Evolutionary conservation across 2,113 vertebrate species (phyloP), one percentile per base, ranked within the genome.

Genomic region (Archilochus colubris): DNA sequence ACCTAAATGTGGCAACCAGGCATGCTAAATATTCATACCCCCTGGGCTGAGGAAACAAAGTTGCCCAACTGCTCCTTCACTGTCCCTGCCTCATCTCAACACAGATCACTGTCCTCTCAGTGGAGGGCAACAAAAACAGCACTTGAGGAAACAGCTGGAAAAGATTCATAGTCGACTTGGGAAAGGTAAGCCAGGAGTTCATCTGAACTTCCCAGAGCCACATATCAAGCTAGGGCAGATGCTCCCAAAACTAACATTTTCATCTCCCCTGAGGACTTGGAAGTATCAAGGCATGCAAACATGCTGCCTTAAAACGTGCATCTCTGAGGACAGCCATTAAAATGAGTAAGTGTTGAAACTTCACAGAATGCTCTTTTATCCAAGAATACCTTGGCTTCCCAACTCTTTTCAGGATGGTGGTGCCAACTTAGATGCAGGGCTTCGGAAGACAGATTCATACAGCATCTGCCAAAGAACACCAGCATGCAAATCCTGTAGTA

Each of bases 231-330:
- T n/a, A 73, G 53, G 5, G 40, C 3, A 40, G 27, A 24, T 14
- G 7, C 5, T 59, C 43, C 38, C 25, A 84, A 18, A 70, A 30
- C 3, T 6, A 16, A 8, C 12, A 68, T 9, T 25, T 89, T 68
- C 8, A 2, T 14, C 14, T 6, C 18, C 27, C 64, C 23, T 22
- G n/a, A 89, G 36, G 6, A 51, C 14, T 36, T 16, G 48, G 81
- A 83, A 63, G 12, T 8, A 36, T 5, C 76, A 48, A 15, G 1
- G 10, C 38, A 46, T 1, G 0, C 13, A 43, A 23, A 48, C 21
- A 46, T 5, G 4, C 6, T 43, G 43, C 31, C 14, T 51, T n/a
- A 36, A 12, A 53, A 16, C 0, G 0, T 28, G 23, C 50, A 73
- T 10, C 48, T 63, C 31, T 1, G 25, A 79, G 63, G n/a, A 77